Evolutionary conservation across 2,888 invertebrate species (phyloP).

Genomic region (Muscina levida): DNA sequence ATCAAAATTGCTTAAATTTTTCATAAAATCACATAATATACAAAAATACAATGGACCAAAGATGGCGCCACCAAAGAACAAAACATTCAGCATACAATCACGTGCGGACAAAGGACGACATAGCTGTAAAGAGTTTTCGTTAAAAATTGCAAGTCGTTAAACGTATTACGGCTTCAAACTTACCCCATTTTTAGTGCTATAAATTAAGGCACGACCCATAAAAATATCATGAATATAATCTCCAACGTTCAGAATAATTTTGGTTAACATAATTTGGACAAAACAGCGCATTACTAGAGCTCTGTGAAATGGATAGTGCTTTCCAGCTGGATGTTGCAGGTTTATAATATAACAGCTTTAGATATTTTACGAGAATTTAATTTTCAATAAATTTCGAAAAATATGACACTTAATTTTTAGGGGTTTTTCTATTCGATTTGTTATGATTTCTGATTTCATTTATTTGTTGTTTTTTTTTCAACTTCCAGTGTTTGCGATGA

Average conservation of each 20-base stretch:
- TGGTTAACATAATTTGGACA: conserved; percentile 64
- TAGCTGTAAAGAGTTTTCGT: conserved; percentile 52
- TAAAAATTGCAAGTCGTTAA: background rate
- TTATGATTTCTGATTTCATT: background rate
- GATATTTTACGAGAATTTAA: background rate
- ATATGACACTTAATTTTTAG: background rate
- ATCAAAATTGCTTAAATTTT: conserved; percentile 63
- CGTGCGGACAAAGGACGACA: conserved; percentile 58
- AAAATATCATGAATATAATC: conserved; percentile 52
- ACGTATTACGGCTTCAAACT: no score
- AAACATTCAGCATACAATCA: conserved; percentile 66
- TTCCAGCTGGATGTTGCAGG: background rate
- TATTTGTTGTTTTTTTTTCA: conserved; percentile 12
- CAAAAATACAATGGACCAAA: conserved; percentile 73
- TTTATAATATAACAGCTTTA: background rate
- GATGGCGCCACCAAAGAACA: conserved; percentile 72
- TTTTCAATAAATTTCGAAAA: conserved; percentile 6
- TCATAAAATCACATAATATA: conserved; percentile 69
- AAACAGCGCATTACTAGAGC: background rate
- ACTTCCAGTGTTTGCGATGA: conserved; percentile 77
- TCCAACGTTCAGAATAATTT: conserved; percentile 45
- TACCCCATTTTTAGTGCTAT: conserved; percentile 47
- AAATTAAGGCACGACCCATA: conserved; percentile 32
- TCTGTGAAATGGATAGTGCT: conserved; percentile 2
- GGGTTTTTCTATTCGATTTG: conserved; percentile 1